Evolutionary conservation across 2,113 vertebrate genomes (phyloP).

Genomic region (Tachuris rubrigastra): DNA sequence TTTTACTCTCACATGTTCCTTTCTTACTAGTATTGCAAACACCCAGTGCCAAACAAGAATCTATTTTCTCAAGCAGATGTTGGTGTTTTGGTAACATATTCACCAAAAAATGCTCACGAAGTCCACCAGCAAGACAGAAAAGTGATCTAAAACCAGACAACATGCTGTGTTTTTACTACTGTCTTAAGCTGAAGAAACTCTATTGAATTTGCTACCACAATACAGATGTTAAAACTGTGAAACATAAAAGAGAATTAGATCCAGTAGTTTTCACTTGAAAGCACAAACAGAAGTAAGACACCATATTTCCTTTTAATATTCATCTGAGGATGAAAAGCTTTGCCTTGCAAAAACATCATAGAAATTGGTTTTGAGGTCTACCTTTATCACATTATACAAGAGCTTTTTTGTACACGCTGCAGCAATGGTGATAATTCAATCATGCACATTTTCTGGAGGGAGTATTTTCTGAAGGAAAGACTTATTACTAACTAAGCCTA

Average conservation of each 20-base stretch:
- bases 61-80: background rate
- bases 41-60: background rate
- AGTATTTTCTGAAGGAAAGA: background rate
- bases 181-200: background rate
- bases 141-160: background rate
- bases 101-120: background rate
- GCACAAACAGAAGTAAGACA: background rate
- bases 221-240: background rate
- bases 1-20: background rate
- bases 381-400: background rate
- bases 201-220: background rate
- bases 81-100: background rate
- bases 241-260: background rate
- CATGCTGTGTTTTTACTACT: background rate
- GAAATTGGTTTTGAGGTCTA: background rate
- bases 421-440: background rate
- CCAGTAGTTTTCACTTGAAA: background rate
- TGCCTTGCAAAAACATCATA: background rate
- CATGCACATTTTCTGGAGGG: background rate
- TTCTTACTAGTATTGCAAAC: background rate
- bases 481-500: background rate
- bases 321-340: background rate
- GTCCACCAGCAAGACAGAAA: background rate
- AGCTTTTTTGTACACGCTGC: background rate
- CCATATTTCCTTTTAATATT: background rate